phyloP scores from a whole-genome alignment of 2,113 vertebrate genomes.

The Chloroceryle aenea region DNA sequence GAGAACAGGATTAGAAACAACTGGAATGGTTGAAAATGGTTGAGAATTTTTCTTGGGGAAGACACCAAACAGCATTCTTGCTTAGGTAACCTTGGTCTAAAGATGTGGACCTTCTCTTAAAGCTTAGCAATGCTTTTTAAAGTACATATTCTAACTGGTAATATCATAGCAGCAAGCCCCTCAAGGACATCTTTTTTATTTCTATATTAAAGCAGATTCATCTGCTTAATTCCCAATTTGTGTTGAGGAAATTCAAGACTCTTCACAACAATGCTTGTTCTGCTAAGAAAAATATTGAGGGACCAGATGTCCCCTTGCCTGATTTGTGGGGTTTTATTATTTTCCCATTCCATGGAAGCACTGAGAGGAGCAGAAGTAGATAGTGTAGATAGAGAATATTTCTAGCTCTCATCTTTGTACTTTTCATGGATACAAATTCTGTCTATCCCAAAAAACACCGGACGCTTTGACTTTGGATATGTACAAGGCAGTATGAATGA shows the following conservation, averaged over 20 bases:
- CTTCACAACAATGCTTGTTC: not conserved
- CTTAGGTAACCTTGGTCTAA: not conserved
- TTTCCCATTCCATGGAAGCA: not conserved
- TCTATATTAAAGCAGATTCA: not conserved
- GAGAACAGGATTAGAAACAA: not conserved
- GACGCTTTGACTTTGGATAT: not conserved
- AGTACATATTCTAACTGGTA: not conserved
- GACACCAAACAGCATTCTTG: not conserved
- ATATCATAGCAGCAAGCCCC: not conserved
- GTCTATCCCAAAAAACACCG: not conserved
- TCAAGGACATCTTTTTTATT: not conserved
- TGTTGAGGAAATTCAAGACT: not conserved
- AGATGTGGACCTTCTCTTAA: not conserved
- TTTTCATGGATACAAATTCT: not conserved
- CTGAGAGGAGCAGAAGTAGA: not conserved
- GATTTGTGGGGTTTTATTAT: not conserved
- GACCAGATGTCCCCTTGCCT: not conserved
- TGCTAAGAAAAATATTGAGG: not conserved
- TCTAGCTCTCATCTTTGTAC: not conserved
- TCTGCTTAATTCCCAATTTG: not conserved
- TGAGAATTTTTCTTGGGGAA: not conserved
- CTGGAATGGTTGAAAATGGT: not conserved
- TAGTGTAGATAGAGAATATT: not conserved
- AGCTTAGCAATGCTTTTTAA: not conserved
- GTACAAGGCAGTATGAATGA: not conserved